Evolutionary conservation across 2,113 vertebrate species (phyloP).

Genomic region (Brachyhypopomus gauderio): DNA sequence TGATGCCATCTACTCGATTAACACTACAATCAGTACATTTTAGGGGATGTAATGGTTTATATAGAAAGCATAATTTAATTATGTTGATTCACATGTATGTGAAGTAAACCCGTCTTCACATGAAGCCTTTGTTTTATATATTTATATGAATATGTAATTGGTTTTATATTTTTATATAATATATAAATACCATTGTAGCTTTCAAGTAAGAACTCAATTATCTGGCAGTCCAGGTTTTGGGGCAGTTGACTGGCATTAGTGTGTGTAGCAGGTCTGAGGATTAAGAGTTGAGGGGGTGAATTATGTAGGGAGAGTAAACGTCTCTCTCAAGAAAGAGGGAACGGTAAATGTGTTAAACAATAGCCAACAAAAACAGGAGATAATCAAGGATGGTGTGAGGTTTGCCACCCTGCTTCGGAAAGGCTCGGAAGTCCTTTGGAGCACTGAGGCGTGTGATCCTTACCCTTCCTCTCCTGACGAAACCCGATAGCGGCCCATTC

Average conservation of each 20-base stretch:
- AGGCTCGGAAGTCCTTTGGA: conserved; percentile 43
- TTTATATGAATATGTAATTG: too few species aligned
- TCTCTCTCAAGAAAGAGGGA: conserved; percentile 18
- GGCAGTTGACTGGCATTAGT: not conserved
- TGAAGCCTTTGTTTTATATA: too few species aligned
- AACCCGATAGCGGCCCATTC: conserved; percentile 38
- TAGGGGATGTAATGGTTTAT: not conserved
- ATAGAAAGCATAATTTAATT: not conserved
- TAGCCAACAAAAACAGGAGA: conserved; percentile 42
- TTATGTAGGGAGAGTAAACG: conserved; percentile 34
- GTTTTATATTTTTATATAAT: too few species aligned
- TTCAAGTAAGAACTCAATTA: not conserved
- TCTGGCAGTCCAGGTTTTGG: not conserved
- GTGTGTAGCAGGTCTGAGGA: not conserved
- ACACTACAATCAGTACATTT: not conserved
- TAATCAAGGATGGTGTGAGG: conserved; percentile 44
- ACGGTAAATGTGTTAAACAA: conserved; percentile 14
- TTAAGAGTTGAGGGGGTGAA: not conserved
- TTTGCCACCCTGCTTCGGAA: conserved; percentile 40
- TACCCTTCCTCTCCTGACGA: conserved; percentile 15
- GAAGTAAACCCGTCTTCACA: too few species aligned
- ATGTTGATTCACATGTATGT: too few species aligned
- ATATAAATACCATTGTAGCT: too few species aligned
- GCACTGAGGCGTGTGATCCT: conserved; percentile 10
- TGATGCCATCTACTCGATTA: not conserved